These are phyloP conservation scores for Poeciliopsis prolifica DNA, from an alignment of 2,113 vertebrate genomes.

Conservation along the genomic window DNA sequence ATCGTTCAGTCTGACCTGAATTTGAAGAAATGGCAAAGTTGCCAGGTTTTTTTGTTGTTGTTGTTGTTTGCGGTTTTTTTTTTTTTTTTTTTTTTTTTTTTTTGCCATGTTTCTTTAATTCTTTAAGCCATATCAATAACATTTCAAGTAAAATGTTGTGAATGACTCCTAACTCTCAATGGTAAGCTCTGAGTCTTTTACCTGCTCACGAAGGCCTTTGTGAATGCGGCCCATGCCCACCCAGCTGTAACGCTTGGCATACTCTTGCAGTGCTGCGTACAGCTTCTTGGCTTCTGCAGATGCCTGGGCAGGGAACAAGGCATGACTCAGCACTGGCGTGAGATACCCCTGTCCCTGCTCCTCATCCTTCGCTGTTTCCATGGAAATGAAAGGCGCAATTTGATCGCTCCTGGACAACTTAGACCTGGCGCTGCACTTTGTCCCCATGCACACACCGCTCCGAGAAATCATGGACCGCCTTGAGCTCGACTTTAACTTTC, in stretches of 20 bases:
- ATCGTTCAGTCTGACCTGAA: slow-evolving; percentile 73
- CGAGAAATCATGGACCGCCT: slow-evolving; percentile 67
- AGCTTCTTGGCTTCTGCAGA: slow-evolving; percentile 81
- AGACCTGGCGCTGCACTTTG: slow-evolving; percentile 60
- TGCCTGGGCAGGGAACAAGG: slow-evolving; percentile 77
- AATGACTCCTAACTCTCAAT: not conserved
- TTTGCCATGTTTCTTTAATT: not conserved
- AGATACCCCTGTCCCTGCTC: slow-evolving; percentile 74
- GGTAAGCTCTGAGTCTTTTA: slow-evolving; percentile 4
- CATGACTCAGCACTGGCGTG: slow-evolving; percentile 78
- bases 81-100: too few relatives aligned
- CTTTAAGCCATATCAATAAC: not conserved
- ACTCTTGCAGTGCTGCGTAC: slow-evolving; percentile 84
- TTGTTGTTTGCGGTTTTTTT: not conserved
- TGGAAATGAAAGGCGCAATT: slow-evolving; percentile 68
- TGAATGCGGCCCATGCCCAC: slow-evolving; percentile 88
- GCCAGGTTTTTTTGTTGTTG: not conserved
- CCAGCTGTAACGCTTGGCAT: slow-evolving; percentile 90
- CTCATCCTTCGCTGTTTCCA: slow-evolving; percentile 76
- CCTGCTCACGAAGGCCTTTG: slow-evolving; percentile 83
- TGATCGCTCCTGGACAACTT: slow-evolving; percentile 60
- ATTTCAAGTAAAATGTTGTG: not conserved
- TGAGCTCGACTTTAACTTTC: slow-evolving; percentile 69
- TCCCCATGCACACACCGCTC: slow-evolving; percentile 61
- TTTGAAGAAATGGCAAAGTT: slow-evolving; percentile 11